phyloP scores from a whole-genome alignment of 2,113 vertebrate species.

The Nipponia nippon region DNA sequence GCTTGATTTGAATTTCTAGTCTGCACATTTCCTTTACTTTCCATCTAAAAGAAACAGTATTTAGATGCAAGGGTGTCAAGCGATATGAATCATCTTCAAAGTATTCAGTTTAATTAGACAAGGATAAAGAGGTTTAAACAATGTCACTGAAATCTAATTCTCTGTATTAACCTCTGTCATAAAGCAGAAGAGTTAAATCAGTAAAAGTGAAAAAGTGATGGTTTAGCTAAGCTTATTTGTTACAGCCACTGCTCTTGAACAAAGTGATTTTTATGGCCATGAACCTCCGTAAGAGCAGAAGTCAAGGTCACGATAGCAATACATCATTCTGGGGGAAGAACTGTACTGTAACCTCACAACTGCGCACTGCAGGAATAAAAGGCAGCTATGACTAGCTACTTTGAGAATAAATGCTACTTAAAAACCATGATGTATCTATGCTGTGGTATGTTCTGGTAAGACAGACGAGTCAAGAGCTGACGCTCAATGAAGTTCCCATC shows the following conservation, averaged over 20 bases:
- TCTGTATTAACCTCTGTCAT: constrained; percentile 67
- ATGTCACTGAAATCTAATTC: constrained; percentile 44
- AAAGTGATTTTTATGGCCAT: constrained; percentile 67
- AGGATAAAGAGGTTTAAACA: constrained; percentile 74
- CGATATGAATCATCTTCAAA: constrained; percentile 64
- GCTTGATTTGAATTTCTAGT: background rate
- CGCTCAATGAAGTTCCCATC: background rate
- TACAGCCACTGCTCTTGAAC: constrained; percentile 71
- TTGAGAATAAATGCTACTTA: background rate
- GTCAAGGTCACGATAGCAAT: constrained; percentile 1
- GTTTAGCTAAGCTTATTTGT: constrained; percentile 72
- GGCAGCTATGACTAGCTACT: background rate
- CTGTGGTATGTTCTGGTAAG: background rate
- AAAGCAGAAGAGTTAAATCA: constrained; percentile 65
- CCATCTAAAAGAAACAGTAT: background rate
- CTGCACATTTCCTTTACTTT: background rate
- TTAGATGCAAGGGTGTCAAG: constrained; percentile 17
- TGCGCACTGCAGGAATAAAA: background rate
- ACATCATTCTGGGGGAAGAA: constrained; percentile 23
- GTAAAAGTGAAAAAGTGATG: constrained; percentile 69
- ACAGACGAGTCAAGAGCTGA: background rate
- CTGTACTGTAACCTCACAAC: constrained; percentile 2
- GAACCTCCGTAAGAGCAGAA: constrained; percentile 13
- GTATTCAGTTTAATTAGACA: constrained; percentile 76
- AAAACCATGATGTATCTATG: background rate